Evolutionary conservation across 2,113 vertebrate species (phyloP), one percentile per base, ranked within the genome.

Genomic region (Apteryx owenii): DNA sequence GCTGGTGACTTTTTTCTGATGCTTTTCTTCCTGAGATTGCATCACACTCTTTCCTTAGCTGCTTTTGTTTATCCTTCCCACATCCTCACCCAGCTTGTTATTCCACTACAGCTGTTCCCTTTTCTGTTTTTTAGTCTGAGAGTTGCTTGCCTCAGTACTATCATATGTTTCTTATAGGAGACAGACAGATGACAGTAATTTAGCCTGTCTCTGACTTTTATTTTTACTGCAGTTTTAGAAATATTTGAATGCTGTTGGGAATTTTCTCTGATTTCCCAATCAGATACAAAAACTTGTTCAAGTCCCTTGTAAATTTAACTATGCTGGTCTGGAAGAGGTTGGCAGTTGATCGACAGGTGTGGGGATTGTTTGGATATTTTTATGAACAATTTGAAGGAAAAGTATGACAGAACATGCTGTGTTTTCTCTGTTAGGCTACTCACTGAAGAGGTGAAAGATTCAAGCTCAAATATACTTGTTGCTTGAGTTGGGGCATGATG

Each of bases 161-260:
- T 65, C 51, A 4, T 26, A 42, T n/a, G 15, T 29, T 56, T 61
- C 56, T 76, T 69, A 28, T 5, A 90, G 33, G 31, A 76, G 83
- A 65, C 90, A 76, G 77, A 65, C 89, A 94, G 93, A 83, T 70
- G 64, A 85, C 51, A 79, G 33, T 44, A 76, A 69, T 95, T 89
- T 84, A 76, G 56, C 54, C 44, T 44, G 44, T 2, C 2, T 79
- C 73, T 76, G 36, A 58, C 33, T 95, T 94, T n/a, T 75, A 36
- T 38, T 90, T 90, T 86, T 86, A 29, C 31, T 94, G n/a, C 28
- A 56, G 15, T 90, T 89, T 56, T 72, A 72, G 69, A 65, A 71
- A 88, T 33, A 11, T 75, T 92, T 87, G 66, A 76, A 85, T 89
- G 66, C 12, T 12, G 1, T n/a, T 73, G 56, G 28, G 29, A 50